Evolutionary conservation across 2,888 invertebrate species (phyloP), one percentile per base, ranked within the genome.

Genomic region (Pollenia amentaria): DNA sequence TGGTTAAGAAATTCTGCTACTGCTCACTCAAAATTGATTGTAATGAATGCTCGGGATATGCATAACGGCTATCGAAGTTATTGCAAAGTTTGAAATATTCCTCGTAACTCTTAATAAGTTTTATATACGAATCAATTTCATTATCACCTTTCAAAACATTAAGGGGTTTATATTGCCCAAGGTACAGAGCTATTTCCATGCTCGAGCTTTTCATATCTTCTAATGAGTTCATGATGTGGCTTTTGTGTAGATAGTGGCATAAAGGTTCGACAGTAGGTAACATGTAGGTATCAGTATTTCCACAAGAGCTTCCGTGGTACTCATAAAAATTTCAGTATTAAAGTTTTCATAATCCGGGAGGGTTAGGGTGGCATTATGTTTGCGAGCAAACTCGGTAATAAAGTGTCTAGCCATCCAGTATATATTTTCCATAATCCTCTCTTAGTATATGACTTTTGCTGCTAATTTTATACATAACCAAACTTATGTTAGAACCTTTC

Each of bases 251-350:
- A 11, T n/a, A n/a, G 76, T 87, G 9, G 89, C 77, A 12, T 85
- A 10, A 87, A 89, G 0, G 88, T 87, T 57, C 88, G 89, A 69
- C 89, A 64, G 62, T 89, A 89, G 2, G 88, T 87, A 18, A 72
- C 81, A 18, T 88, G 89, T 77, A 69, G 2, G 84, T 87, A 1
- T 72, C 75, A 42, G 88, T n/a, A n/a, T 87, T 14, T 44, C 9
- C 1, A 88, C 80, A 18, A 85, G 16, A 0, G 12, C 18, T 0
- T 79, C 79, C 64, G 70, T 53, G 1, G 0, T 14, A 18, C 16
- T n/a, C 0, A 21, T 7, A 44, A 42, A 53, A 7, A 86, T 46
- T 3, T 29, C 10, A 0, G 57, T 9, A 0, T 82, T 62, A 4
- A 72, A 57, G 11, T 76, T 12, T 0, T 67, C n/a, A 0, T 83